These are phyloP conservation scores for Aspidiotus destructor DNA, from an alignment of 2,888 invertebrate species.

Conservation along the genomic window DNA sequence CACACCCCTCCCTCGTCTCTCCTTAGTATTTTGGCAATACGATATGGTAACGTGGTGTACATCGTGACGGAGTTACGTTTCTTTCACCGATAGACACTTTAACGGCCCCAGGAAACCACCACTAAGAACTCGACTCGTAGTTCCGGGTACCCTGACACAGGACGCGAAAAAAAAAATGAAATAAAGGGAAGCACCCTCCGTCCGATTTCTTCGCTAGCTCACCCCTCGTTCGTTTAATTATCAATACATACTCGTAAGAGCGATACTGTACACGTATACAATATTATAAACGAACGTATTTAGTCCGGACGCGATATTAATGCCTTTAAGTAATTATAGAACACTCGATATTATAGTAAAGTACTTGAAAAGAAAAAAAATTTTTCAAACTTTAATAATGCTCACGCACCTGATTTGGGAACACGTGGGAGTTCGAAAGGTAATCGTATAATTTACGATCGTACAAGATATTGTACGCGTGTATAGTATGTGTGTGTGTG, in stretches of 20 bases:
- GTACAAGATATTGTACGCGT: background rate
- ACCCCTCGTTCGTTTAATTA: constrained; percentile 16
- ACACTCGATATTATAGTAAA: no score
- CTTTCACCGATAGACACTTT: background rate
- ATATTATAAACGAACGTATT: background rate
- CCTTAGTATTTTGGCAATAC: constrained; percentile 18
- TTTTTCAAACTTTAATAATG: no score
- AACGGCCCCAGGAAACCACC: constrained; percentile 22
- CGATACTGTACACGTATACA: background rate
- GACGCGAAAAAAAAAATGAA: constrained; percentile 20
- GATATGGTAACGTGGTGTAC: constrained; percentile 16
- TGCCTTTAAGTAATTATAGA: no score
- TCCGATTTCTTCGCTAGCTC: constrained; percentile 6
- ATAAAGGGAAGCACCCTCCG: constrained; percentile 25
- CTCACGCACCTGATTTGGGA: constrained; percentile 5
- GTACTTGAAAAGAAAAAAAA: no score
- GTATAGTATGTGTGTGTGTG: background rate
- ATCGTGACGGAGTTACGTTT: background rate
- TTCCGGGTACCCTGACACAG: constrained; percentile 20
- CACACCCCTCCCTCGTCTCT: background rate
- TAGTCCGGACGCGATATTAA: no score
- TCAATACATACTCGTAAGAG: background rate
- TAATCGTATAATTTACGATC: constrained; percentile 7
- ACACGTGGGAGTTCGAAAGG: background rate
- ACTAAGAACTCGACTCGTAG: constrained; percentile 10